Percentiles rank a stretch among this genome's conserved stretches.
These are phyloP conservation scores for Drosophila baimaii DNA, from an alignment of 1,140 invertebrate species.

Conservation along the genomic window DNA sequence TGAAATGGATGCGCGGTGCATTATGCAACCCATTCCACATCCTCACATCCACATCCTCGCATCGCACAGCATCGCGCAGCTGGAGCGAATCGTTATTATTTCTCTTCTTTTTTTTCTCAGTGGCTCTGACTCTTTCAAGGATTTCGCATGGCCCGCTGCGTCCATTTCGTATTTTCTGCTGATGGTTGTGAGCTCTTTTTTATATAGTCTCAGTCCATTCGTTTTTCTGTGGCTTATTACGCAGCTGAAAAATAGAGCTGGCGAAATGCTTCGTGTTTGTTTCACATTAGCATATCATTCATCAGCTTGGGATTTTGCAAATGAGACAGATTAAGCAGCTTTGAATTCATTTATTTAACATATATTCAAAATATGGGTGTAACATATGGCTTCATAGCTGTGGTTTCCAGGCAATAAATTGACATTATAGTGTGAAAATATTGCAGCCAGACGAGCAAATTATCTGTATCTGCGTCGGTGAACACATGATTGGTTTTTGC, in stretches of 20 bases:
- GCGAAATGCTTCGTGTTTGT: not conserved
- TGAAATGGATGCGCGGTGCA: conserved; percentile 1
- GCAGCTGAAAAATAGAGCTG: not conserved
- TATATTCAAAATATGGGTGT: not conserved
- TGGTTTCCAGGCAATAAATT: too few relatives aligned
- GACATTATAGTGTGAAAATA: too few relatives aligned
- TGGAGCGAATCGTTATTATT: conserved; percentile 38
- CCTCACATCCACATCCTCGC: not conserved
- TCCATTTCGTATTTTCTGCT: conserved; percentile 31
- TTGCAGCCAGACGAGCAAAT: too few relatives aligned
- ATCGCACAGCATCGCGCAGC: conserved; percentile 25
- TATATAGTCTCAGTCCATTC: not conserved
- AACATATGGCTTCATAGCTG: too few relatives aligned
- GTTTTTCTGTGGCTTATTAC: conserved; percentile 11
- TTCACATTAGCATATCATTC: not conserved
- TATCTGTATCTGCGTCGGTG: too few relatives aligned
- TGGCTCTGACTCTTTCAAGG: conserved; percentile 28
- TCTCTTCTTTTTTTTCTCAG: conserved; percentile 18
- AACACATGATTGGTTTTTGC: too few relatives aligned
- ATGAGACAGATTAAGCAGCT: not conserved
- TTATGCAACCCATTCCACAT: conserved; percentile 13
- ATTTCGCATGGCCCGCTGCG: conserved; percentile 29
- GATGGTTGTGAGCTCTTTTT: not conserved
- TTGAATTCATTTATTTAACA: not conserved
- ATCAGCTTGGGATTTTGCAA: not conserved